Percentiles rank a stretch among this genome's conserved stretches.
Evolutionary conservation across 2,113 vertebrate genomes (phyloP).

Genomic region (Callionymus lyra): DNA sequence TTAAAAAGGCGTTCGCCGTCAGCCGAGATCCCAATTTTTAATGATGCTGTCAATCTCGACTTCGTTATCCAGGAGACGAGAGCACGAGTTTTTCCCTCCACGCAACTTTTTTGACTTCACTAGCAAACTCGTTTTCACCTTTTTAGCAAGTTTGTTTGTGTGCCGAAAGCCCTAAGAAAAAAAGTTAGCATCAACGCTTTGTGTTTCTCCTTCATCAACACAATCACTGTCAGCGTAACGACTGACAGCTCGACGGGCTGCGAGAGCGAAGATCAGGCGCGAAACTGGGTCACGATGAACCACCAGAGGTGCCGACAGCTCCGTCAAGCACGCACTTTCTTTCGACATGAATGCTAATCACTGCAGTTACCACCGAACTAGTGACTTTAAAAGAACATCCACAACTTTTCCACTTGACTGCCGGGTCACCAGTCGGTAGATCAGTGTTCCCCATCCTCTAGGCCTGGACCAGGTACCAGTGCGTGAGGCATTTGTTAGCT

Average conservation of each 20-base stretch:
- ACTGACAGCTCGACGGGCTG: slow-evolving; percentile 41
- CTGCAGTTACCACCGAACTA: slow-evolving; percentile 23
- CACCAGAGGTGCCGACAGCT: slow-evolving; percentile 52
- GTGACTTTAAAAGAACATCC: slow-evolving; percentile 6
- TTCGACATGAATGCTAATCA: slow-evolving; percentile 54
- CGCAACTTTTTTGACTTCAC: slow-evolving; percentile 37
- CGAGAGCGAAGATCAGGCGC: slow-evolving; percentile 24
- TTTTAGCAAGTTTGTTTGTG: slow-evolving; percentile 30
- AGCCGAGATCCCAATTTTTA: slow-evolving; percentile 11
- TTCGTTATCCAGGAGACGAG: slow-evolving; percentile 11
- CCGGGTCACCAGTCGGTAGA: slow-evolving; percentile 4
- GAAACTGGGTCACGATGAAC: slow-evolving; percentile 57
- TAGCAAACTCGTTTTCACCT: slow-evolving; percentile 34
- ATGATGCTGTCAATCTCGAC: slow-evolving; percentile 19
- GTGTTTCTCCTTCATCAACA: slow-evolving; percentile 35
- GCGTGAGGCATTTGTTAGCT: no score
- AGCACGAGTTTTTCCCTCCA: slow-evolving; percentile 14
- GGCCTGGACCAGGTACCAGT: no score
- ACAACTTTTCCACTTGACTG: slow-evolving; percentile 9
- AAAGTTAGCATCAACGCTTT: slow-evolving; percentile 20
- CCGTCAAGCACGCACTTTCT: slow-evolving; percentile 42
- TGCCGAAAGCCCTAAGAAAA: slow-evolving; percentile 16
- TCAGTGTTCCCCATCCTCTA: no score
- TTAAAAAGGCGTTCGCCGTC: not conserved
- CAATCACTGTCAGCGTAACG: slow-evolving; percentile 42